Base-by-base conservation (phyloP, 2,113 vertebrate genomes). In the Otocyon megalotis region DNA sequence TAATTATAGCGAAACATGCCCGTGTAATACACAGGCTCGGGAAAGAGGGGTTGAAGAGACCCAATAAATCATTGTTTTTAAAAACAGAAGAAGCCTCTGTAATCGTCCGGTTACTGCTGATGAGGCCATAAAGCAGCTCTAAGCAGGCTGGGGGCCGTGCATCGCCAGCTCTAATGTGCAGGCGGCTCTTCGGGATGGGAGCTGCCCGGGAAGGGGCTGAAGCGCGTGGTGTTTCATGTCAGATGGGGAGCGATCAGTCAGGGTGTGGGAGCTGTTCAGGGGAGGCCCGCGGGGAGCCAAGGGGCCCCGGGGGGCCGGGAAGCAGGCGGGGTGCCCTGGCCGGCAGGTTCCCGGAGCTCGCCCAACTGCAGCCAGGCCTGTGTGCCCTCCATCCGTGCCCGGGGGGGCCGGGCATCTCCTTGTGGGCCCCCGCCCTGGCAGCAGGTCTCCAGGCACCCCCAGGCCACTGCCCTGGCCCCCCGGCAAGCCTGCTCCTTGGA, bases 1-100 rank as follows among this genome's bases (percentile, higher is more conserved):
- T 98, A 97, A 97, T 98, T 97, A 94, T n/a, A 93, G 85, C 72
- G 6, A 92, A 93, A 94, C 74, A 53, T 7, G 54, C 91, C 88
- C 20, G 20, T 65, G 79, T 50, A 94, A 77, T 80, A n/a, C 26
- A 56, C 93, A 56, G 2, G 22, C 28, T n/a, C 5, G 22, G 54
- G 53, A 56, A 96, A 94, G 93, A 77, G 72, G 74, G 32, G 35
- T 16, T 48, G 54, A 88, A 94, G 62, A 76, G 53, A 77, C 17
- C 79, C 90, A n/a, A 89, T 97, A 95, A 97, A 95, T 97, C 94
- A 93, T 22, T 71, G 67, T 20, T 93, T 80, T 97, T 74, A 93
- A 89, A 97, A 94, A 90, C 30, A 90, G 54, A 48, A 72, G 92
- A 17, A 14, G 76, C 12, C 74, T 89, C 71, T 53, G 94, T 88